Evolutionary conservation across 1,140 invertebrate species (phyloP), one percentile per base, ranked within the genome.

Genomic region (Oryzaephilus surinamensis): DNA sequence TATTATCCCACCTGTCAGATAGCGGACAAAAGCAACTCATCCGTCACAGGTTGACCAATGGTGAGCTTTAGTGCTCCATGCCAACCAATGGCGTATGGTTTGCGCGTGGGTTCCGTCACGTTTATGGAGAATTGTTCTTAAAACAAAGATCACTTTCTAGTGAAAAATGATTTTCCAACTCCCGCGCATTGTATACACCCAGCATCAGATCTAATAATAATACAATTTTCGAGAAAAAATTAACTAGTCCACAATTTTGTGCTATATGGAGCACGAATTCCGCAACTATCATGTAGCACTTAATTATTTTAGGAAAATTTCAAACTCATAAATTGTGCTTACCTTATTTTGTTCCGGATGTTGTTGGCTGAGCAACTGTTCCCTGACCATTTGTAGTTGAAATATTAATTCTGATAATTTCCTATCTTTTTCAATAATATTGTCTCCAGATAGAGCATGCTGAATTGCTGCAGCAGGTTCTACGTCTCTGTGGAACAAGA

Each of bases 331-430:
- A n/a, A n/a, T n/a, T n/a, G n/a, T n/a, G n/a, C 44, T 27, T 13
- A 46, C 44, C 44, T 42, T 46, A 29, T 17, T 35, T 23, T 54
- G 50, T 18, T 57, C 48, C 26, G 54, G 54, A 13, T 45, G 45
- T 38, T 60, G 51, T 52, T 86, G 79, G 11, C 74, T 71, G 17
- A 83, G 52, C 29, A 88, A 64, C 57, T 84, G 81, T 49, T 87
- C 84, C 44, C 82, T 68, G 8, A 86, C 72, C 66, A 81, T 74
- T 61, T 88, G 84, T 32, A 90, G 69, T 48, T 87, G 81, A 5
- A 79, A 61, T 32, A 89, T 90, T 75, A 87, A 81, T 57, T 88
- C 84, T 2, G 81, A 81, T 1, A 90, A 67, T 50, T 76, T 72
- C 27, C 82, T 66, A 48, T 89, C 84, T 62, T 81, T 81, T 57